Conservation (phyloP, 2,113 vertebrate species). For the Larimichthys polyactis region DNA sequence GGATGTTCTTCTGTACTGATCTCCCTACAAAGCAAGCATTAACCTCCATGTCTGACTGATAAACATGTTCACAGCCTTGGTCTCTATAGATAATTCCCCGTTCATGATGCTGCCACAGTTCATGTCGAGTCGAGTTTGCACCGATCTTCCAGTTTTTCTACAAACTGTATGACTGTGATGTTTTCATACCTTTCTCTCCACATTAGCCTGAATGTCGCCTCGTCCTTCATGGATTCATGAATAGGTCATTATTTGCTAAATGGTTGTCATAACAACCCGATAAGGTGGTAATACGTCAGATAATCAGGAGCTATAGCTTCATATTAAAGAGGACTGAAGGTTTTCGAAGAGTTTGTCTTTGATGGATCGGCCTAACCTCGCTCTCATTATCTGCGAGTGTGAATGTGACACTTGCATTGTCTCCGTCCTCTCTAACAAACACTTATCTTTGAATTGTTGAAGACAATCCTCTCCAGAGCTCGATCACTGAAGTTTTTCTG, state of each 20-base stretch:
- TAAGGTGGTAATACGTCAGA: too few relatives aligned
- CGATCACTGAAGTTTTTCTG: neutral
- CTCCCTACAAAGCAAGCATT: too few relatives aligned
- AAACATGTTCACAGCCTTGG: too few relatives aligned
- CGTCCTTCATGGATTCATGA: neutral
- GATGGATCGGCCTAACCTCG: neutral
- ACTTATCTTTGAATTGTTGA: neutral
- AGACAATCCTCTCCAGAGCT: neutral
- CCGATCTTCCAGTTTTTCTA: too few relatives aligned
- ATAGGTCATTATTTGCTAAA: neutral
- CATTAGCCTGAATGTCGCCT: neutral
- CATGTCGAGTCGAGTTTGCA: too few relatives aligned
- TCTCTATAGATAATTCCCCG: too few relatives aligned
- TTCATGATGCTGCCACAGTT: too few relatives aligned
- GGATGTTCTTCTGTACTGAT: neutral
- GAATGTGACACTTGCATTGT: neutral
- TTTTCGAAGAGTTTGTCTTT: too few relatives aligned
- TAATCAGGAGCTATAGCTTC: neutral
- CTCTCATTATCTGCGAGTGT: constrained; percentile 14
- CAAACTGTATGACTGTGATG: too few relatives aligned
- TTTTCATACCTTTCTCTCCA: neutral
- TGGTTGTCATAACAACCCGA: too few relatives aligned
- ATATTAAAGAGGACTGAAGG: neutral
- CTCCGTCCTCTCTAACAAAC: constrained; percentile 4
- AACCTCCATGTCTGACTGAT: too few relatives aligned